Evolutionary conservation across 2,888 invertebrate species (phyloP), one percentile per base, ranked within the genome.

Genomic region (Drosophila prostipennis): DNA sequence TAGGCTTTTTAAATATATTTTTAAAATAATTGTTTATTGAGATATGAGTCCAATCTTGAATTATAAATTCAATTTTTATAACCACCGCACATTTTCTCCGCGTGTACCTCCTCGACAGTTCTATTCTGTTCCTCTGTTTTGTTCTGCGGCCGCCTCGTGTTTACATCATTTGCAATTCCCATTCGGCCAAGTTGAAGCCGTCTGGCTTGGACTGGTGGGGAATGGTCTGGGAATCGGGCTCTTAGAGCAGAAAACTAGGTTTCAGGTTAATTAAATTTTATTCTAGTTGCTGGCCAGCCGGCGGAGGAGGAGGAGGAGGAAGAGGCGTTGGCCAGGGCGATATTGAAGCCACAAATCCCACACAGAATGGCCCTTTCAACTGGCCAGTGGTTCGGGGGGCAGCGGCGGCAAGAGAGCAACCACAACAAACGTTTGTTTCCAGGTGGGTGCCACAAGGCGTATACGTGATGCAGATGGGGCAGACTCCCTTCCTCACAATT

Each of bases 231-330:
- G 59, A 36, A 16, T 16, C 45, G 3, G 37, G 37, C 37, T 45
- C 37, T 63, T 34, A 32, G n/a, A 65, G 69, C 46, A 69, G 48
- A 56, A 64, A 63, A 65, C 58, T 74, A 63, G 53, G 53, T 59
- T 69, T 58, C 51, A 68, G 78, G 72, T 72, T 80, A 80, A 78
- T 80, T 80, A 74, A 74, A 57, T 80, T 78, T 63, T 74, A 74
- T 71, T 80, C 61, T 58, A 64, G 60, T 68, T 64, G 42, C 53
- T 7, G 69, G 34, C 40, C 45, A 68, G 43, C 69, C 64, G 69
- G n/a, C n/a, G n/a, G n/a, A n/a, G n/a, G 54, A 67, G 34, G 67
- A 36, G 29, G 34, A 10, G 16, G 32, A n/a, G 13, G 56, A 6
- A 19, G 19, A 19, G 23, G 23, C 13, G 29, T 10, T 1, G 3